These are phyloP conservation scores for Drosophila melanosoma DNA, from an alignment of 2,888 invertebrate genomes.

Conservation along the genomic window DNA sequence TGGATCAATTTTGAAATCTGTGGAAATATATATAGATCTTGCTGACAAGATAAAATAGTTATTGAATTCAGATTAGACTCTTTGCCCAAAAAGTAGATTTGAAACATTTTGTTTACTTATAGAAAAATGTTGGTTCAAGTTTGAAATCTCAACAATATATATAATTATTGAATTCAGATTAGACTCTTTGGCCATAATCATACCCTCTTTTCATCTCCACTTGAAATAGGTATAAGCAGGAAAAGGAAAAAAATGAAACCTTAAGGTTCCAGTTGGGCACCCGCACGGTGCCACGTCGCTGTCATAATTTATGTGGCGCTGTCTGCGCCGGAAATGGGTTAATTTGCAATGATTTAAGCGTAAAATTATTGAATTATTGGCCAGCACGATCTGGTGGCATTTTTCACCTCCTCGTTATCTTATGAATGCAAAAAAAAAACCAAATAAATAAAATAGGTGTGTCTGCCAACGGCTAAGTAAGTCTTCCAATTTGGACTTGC, in stretches of 20 bases:
- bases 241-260: constrained; percentile 1
- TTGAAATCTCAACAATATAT: neutral
- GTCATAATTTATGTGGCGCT: constrained; percentile 80
- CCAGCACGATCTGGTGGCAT: constrained; percentile 60
- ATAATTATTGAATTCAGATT: neutral
- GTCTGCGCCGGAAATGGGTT: constrained; percentile 82
- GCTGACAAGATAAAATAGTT: neutral
- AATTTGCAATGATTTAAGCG: constrained; percentile 82
- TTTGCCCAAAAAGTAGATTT: neutral
- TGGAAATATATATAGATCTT: neutral
- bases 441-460: constrained; percentile 53
- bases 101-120: too few relatives aligned
- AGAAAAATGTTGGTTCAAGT: neutral
- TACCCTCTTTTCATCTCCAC: neutral
- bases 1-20: neutral
- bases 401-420: constrained; percentile 58
- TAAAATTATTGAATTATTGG: constrained; percentile 82
- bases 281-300: constrained; percentile 51
- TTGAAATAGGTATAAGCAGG: neutral
- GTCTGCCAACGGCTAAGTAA: constrained; percentile 7
- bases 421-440: neutral
- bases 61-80: neutral
- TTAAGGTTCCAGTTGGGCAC: constrained; percentile 27
- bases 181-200: neutral
- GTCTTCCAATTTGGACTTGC: constrained; percentile 27